Evolutionary conservation across 2,797 vertebrate species (phyloP).

Genomic region (Furcifer pardalis): DNA sequence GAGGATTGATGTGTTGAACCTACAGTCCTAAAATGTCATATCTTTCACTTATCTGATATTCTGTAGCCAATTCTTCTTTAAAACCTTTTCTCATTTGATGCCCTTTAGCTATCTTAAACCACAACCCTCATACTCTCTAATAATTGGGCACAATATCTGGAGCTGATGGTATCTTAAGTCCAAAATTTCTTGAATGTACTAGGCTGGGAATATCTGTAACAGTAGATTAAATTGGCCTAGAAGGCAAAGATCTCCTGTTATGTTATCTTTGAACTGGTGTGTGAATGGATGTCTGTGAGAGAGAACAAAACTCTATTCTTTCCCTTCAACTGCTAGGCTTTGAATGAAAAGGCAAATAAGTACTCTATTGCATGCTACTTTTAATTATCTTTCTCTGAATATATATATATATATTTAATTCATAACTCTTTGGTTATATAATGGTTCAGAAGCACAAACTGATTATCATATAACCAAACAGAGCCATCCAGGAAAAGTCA

Average conservation of each 20-base stretch:
- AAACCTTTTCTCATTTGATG: background rate
- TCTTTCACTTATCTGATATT: background rate
- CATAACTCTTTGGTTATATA: background rate
- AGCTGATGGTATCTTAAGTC: background rate
- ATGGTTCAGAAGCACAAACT: background rate
- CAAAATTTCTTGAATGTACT: too few species aligned
- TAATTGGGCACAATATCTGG: background rate
- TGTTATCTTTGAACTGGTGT: background rate
- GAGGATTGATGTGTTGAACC: background rate
- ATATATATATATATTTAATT: background rate
- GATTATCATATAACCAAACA: background rate
- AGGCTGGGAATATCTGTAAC: too few species aligned
- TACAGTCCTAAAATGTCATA: background rate
- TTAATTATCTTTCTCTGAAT: conserved; percentile 10
- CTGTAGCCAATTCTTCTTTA: background rate
- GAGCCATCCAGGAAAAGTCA: background rate
- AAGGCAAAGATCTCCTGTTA: background rate
- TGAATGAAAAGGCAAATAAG: background rate
- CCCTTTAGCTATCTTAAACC: background rate
- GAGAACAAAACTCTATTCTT: background rate
- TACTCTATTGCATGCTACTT: too few species aligned
- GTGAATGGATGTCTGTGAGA: too few species aligned
- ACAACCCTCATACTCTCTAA: background rate
- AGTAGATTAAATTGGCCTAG: background rate
- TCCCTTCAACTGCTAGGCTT: background rate